These are phyloP conservation scores for Plutella xylostella DNA, from an alignment of 2,888 invertebrate genomes.

Conservation along the genomic window DNA sequence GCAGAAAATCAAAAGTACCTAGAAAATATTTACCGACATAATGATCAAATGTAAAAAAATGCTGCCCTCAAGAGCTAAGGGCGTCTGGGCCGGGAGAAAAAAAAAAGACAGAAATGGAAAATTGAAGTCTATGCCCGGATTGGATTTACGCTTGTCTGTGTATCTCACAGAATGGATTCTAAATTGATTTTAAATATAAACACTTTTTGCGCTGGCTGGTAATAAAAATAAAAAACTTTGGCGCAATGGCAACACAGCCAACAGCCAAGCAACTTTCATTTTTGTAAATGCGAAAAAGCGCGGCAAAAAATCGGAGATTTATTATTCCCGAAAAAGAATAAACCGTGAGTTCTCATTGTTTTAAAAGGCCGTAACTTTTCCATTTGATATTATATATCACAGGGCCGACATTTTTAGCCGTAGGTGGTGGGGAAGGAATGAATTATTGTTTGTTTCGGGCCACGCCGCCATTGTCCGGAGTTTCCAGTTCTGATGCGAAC, in stretches of 20 bases:
- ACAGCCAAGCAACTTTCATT: too few relatives aligned
- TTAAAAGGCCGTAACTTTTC: constrained; percentile 65
- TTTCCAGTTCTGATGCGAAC: constrained; percentile 53
- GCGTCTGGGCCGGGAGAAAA: constrained; percentile 58
- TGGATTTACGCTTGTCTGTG: constrained; percentile 65
- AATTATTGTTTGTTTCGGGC: constrained; percentile 62
- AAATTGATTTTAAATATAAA: constrained; percentile 57
- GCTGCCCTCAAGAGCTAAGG: constrained; percentile 65
- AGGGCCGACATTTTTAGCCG: constrained; percentile 67
- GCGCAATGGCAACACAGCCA: too few relatives aligned
- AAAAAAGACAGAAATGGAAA: constrained; percentile 40
- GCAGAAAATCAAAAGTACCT: constrained; percentile 19
- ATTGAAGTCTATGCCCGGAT: constrained; percentile 58
- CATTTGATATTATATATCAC: constrained; percentile 66
- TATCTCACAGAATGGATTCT: constrained; percentile 62
- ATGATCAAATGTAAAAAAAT: constrained; percentile 62
- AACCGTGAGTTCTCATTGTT: constrained; percentile 49
- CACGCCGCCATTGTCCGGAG: constrained; percentile 57
- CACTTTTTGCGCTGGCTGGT: constrained; percentile 20
- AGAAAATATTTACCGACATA: constrained; percentile 57
- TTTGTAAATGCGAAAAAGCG: too few relatives aligned
- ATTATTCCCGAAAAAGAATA: constrained; percentile 37
- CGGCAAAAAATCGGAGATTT: constrained; percentile 29
- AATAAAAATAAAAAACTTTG: background rate
- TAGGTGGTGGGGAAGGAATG: constrained; percentile 69